Evolutionary conservation across 2,888 invertebrate genomes (phyloP).

Genomic region (Eledone cirrhosa): DNA sequence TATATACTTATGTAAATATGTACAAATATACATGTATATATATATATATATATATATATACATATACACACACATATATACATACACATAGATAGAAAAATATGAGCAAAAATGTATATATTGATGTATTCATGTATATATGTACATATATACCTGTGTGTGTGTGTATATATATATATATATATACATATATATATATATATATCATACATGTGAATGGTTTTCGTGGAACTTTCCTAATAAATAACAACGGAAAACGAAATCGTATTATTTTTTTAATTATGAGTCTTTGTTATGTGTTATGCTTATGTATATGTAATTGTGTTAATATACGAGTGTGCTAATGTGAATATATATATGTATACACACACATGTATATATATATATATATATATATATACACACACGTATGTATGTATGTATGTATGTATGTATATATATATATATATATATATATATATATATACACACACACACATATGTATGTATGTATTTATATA

Average conservation of each 20-base stretch:
- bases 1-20: no score
- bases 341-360: neutral
- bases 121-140: no score
- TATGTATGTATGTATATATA: neutral
- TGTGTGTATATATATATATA: no score
- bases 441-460: neutral
- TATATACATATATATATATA: no score
- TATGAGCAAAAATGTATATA: no score
- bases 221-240: no score
- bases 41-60: slow-evolving; percentile 12
- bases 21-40: slow-evolving; percentile 5
- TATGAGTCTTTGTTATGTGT: no score
- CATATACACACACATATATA: slow-evolving; percentile 8
- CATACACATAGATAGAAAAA: neutral
- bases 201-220: neutral
- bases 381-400: slow-evolving; percentile 1
- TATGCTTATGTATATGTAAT: neutral
- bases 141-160: no score
- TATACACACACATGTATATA: slow-evolving; percentile 3
- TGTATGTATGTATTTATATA: neutral
- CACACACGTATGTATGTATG: neutral
- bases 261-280: no score
- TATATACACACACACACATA: neutral
- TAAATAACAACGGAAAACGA: no score
- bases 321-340: neutral